These are phyloP conservation scores for Bucorvus abyssinicus DNA, from an alignment of 2,797 vertebrate species.

Conservation along the genomic window DNA sequence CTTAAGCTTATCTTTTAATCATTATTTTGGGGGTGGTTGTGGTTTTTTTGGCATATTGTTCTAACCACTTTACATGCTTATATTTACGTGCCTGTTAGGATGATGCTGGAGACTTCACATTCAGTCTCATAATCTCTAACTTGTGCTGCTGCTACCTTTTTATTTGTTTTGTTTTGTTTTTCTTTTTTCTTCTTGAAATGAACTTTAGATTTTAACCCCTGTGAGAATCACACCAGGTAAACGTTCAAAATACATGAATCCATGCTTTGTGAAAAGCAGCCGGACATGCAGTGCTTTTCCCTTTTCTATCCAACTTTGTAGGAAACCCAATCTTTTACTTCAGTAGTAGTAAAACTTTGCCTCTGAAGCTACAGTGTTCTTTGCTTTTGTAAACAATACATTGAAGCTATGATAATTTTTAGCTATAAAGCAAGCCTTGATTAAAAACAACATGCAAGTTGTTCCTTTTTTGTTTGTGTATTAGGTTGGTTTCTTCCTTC, in stretches of 20 bases:
- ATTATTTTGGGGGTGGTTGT: not conserved
- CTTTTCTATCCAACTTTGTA: not conserved
- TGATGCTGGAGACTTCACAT: not conserved
- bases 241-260: not conserved
- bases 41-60: fast-evolving
- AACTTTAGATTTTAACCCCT: not conserved
- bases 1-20: not conserved
- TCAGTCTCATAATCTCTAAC: not conserved
- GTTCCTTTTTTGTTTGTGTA: not conserved
- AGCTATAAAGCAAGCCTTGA: not conserved
- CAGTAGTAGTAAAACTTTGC: not conserved
- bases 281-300: not conserved
- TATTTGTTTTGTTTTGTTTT: not conserved
- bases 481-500: not conserved
- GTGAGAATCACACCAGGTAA: not conserved
- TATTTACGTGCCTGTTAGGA: not conserved
- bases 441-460: not conserved
- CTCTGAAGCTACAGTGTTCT: not conserved
- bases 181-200: not conserved
- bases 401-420: not conserved
- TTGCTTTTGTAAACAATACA: not conserved
- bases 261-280: not conserved
- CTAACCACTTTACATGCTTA: not conserved
- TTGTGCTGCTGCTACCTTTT: not conserved
- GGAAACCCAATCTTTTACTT: not conserved